These are phyloP conservation scores for Erythrocercus mccallii DNA, from an alignment of 2,113 vertebrate species.

Conservation along the genomic window DNA sequence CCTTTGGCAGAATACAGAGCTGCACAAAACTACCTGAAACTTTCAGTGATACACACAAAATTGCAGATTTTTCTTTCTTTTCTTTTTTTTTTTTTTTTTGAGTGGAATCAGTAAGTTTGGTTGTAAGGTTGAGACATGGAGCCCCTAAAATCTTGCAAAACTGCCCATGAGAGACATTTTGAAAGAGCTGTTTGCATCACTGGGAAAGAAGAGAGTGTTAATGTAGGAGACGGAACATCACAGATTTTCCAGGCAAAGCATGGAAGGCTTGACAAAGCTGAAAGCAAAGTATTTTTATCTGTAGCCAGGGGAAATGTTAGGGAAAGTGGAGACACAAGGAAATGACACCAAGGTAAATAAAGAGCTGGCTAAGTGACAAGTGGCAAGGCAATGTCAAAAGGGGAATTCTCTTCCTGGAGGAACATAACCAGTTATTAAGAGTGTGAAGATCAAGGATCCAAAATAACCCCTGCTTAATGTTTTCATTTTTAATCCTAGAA, in stretches of 20 bases:
- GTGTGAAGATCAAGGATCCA: not conserved
- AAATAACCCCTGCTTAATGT: not conserved
- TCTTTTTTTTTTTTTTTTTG: not conserved
- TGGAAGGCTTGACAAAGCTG: not conserved
- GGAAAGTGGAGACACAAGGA: not conserved
- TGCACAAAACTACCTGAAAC: not conserved
- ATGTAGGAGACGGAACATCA: rapidly evolving
- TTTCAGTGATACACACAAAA: rapidly evolving
- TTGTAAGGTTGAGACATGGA: not conserved
- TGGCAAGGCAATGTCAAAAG: not conserved
- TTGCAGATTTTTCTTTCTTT: not conserved
- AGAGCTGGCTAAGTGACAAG: conserved; percentile 14
- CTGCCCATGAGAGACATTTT: not conserved
- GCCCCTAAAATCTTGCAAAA: not conserved
- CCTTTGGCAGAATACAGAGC: not conserved
- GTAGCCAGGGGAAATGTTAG: conserved; percentile 2
- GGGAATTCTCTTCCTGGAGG: not conserved
- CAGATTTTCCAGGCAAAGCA: not conserved
- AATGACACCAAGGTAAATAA: conserved; percentile 43
- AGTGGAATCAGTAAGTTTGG: not conserved
- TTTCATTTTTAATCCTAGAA: not conserved
- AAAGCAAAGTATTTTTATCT: conserved; percentile 8
- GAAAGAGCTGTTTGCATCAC: not conserved
- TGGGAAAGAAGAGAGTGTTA: not conserved
- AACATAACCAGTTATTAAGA: not conserved